Evolutionary conservation across 2,797 vertebrate genomes (phyloP).

Genomic region (Hafferia zeledoni): DNA sequence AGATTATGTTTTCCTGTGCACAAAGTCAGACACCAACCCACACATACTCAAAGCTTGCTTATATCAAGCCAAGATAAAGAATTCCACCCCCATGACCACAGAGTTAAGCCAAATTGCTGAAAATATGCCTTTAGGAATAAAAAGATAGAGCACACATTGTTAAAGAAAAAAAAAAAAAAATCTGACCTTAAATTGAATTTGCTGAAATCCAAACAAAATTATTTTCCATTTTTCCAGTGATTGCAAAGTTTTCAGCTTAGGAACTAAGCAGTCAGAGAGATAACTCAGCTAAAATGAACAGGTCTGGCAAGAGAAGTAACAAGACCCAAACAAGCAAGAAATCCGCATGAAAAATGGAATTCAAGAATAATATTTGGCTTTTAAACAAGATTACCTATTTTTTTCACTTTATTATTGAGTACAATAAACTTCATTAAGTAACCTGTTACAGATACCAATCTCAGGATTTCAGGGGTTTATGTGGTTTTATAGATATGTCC

Average conservation of each 20-base stretch:
- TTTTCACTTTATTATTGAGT: background rate
- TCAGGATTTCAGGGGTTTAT: background rate
- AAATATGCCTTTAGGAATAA: constrained; percentile 18
- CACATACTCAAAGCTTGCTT: background rate
- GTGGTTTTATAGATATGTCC: background rate
- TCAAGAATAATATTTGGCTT: background rate
- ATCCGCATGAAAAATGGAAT: background rate
- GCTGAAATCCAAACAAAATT: constrained; percentile 16
- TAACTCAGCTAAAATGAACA: background rate
- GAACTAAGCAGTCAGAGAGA: background rate
- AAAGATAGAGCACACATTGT: background rate
- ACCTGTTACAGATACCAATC: fast-evolving
- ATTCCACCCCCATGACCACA: background rate
- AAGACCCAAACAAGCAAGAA: background rate
- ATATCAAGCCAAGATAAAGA: constrained; percentile 49
- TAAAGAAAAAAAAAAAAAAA: background rate
- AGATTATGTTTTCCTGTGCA: background rate
- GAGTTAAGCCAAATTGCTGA: background rate
- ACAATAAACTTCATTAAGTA: background rate
- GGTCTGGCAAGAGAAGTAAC: background rate
- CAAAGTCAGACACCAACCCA: background rate
- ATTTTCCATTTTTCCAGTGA: background rate
- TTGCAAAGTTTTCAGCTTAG: background rate
- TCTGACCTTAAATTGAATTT: background rate
- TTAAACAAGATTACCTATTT: background rate